Conservation (phyloP, 37 sponge, comb jelly and placozoan species). For the Oopsacas minuta region DNA sequence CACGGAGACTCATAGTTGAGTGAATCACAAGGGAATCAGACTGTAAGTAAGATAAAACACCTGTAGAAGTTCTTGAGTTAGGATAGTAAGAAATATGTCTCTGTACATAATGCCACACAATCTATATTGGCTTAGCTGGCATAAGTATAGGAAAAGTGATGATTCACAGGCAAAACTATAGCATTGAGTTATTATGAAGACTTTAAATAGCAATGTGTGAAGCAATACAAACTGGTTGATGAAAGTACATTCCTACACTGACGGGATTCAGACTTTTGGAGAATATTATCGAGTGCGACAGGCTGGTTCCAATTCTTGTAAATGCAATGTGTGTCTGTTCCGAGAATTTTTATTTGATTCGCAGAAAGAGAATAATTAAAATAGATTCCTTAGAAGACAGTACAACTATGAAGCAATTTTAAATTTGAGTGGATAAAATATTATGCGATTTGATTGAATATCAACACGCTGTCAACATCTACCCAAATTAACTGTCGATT, state of each 20-base stretch:
- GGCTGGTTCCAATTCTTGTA: slow-evolving; percentile 20
- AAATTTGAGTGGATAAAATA: not conserved
- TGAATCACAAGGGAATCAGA: slow-evolving; percentile 3
- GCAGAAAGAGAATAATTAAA: not conserved
- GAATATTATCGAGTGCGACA: slow-evolving; percentile 18
- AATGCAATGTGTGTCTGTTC: not conserved
- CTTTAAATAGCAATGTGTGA: not conserved
- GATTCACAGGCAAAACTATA: not conserved
- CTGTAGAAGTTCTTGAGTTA: not conserved
- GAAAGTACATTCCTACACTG: slow-evolving; percentile 18
- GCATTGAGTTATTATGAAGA: not conserved
- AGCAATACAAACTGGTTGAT: not conserved
- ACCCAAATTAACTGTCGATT: not conserved
- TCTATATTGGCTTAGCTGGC: not conserved
- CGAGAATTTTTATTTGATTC: not conserved
- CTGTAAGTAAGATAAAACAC: not conserved
- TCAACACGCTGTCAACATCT: not conserved
- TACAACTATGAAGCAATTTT: not conserved
- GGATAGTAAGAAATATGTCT: not conserved
- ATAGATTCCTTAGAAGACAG: not conserved
- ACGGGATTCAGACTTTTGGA: slow-evolving; percentile 19
- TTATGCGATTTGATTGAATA: not conserved
- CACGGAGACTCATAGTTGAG: not conserved
- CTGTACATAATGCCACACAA: not conserved
- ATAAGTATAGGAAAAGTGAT: slow-evolving; percentile 1